Evolutionary conservation across 2,888 invertebrate genomes (phyloP).

Genomic region (Minunthozetes semirufus): DNA sequence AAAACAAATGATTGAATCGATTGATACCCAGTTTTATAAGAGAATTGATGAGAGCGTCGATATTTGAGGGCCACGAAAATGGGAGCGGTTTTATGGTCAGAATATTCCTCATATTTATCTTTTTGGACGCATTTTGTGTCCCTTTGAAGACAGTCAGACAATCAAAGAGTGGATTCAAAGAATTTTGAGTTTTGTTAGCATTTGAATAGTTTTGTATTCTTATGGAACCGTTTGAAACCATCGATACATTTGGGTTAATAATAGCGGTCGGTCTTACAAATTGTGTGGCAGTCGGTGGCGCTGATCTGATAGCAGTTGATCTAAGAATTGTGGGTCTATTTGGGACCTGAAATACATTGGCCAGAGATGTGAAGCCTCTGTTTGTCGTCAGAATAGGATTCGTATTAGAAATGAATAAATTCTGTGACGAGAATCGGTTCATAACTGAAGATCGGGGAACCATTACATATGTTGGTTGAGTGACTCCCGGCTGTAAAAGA

Average conservation of each 20-base stretch:
- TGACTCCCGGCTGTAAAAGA: too few relatives aligned
- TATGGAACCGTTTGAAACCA: too few relatives aligned
- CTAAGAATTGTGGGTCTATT: too few relatives aligned
- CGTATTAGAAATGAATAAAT: background rate
- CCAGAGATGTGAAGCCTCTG: too few relatives aligned
- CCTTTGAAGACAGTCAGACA: conserved; percentile 1
- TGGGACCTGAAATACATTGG: too few relatives aligned
- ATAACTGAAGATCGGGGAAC: background rate
- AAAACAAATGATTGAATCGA: too few relatives aligned
- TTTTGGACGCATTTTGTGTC: background rate
- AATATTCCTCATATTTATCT: background rate
- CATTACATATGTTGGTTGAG: background rate
- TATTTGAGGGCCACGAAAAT: conserved; percentile 12
- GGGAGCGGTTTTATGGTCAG: conserved; percentile 22
- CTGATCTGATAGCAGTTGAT: too few relatives aligned
- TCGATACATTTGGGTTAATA: too few relatives aligned
- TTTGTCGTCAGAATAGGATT: background rate
- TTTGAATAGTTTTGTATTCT: background rate
- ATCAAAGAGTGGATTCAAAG: background rate
- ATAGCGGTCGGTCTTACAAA: too few relatives aligned
- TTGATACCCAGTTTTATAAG: background rate
- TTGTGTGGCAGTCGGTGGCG: too few relatives aligned
- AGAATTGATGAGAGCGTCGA: conserved; percentile 12
- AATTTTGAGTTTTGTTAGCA: background rate
- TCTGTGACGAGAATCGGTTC: too few relatives aligned